These are phyloP conservation scores for Acanthococcus lagerstroemiae DNA, from an alignment of 2,888 invertebrate species.

Conservation along the genomic window DNA sequence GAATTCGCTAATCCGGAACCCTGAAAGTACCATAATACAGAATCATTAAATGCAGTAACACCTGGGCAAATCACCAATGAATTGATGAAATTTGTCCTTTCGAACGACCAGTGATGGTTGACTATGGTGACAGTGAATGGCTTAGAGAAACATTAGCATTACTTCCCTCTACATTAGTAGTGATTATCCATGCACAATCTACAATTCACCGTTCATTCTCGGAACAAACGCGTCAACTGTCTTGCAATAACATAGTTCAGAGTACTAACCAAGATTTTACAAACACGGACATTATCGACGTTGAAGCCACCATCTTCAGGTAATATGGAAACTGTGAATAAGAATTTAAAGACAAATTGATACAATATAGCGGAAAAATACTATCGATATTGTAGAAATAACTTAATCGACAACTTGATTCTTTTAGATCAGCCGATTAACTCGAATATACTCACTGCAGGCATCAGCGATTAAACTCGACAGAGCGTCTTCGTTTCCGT, in stretches of 20 bases:
- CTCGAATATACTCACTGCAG: conserved; percentile 50
- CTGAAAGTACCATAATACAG: conserved; percentile 44
- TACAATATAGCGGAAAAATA: background rate
- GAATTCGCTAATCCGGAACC: conserved; percentile 73
- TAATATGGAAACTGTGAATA: conserved; percentile 58
- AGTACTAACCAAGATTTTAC: conserved; percentile 59
- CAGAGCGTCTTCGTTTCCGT: conserved; percentile 90
- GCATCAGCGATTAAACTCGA: conserved; percentile 75
- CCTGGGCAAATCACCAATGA: background rate
- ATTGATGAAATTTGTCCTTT: background rate
- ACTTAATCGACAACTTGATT: too few relatives aligned
- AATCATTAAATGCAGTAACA: too few relatives aligned
- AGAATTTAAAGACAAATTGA: conserved; percentile 29
- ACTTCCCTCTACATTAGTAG: too few relatives aligned
- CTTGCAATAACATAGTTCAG: background rate
- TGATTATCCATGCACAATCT: too few relatives aligned
- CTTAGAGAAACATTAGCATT: too few relatives aligned
- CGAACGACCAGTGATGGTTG: background rate
- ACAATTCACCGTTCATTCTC: too few relatives aligned
- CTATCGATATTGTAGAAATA: too few relatives aligned
- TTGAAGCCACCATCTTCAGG: conserved; percentile 84
- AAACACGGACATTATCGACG: conserved; percentile 93
- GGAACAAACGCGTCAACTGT: too few relatives aligned
- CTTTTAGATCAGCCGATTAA: too few relatives aligned
- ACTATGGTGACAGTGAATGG: too few relatives aligned